Base-by-base conservation (phyloP, 2,888 invertebrate genomes). In the Fragum fragum region DNA sequence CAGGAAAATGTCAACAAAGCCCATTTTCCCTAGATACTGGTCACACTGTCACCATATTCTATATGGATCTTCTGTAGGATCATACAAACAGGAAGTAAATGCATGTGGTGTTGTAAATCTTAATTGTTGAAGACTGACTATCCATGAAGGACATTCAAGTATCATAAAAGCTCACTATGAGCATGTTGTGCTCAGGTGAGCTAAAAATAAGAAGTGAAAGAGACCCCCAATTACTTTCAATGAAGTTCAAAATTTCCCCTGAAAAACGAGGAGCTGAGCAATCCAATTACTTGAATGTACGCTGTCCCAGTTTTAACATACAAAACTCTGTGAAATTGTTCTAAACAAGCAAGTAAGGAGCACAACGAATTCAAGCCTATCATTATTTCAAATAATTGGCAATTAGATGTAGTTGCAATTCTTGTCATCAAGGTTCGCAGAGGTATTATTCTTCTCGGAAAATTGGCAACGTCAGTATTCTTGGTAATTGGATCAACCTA, bases 231-330 rank as follows among this genome's bases (percentile, higher is more conserved):
- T 47, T 47, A 9, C 47, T 47, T 47, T 47, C 47, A 47, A 47
- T 47, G 47, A 47, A 47, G 47, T 47, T 47, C 47, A 47, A 47
- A 47, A 47, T 47, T 47, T 47, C 14, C 47, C 47, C 47, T n/a
- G 47, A 47, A 47, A 47, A 47, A 47, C 14, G 47, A 3, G n/a
- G n/a, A n/a, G n/a, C n/a, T n/a, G 47, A 66, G 21, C 21, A 36
- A 66, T 66, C 66, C 66, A 66, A 66, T 66, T 66, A 66, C 42
- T 42, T 66, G n/a, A 66, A 66, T 66, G 42, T 42, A 42, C 21
- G 66, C 16, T 26, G 66, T 39, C 36, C 39, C 42, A 26, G 9
- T 21, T 23, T 66, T 21, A 18, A 42, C 14, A 26, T 66, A 23
- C 47, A 26, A 66, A 66, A 26, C 26, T 32, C 66, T 23, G 42